Conservation (phyloP, 2,113 vertebrate genomes). For the Setophaga coronata region DNA sequence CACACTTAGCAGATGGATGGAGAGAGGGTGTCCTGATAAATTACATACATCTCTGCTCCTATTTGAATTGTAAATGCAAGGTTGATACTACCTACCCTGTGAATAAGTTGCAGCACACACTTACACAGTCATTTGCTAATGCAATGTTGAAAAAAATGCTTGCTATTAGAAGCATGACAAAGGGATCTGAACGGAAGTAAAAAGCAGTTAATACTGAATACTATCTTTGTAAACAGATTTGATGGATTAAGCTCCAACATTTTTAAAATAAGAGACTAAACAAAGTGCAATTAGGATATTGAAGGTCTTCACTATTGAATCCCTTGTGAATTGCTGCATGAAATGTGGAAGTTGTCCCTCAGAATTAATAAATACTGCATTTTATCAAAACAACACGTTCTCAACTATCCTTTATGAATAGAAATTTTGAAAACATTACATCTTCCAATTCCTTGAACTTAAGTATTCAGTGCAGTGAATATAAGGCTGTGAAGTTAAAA, state of each 20-base stretch:
- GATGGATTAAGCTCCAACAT: background rate
- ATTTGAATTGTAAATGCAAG: conserved; percentile 31
- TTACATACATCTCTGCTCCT: background rate
- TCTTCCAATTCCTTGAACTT: background rate
- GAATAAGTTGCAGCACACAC: background rate
- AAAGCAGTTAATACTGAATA: background rate
- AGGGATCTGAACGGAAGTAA: background rate
- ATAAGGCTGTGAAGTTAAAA: background rate
- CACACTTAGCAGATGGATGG: background rate
- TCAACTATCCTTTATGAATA: background rate
- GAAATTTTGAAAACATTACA: background rate
- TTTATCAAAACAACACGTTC: background rate
- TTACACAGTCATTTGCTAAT: conserved; percentile 19
- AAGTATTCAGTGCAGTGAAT: background rate
- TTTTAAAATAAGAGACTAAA: conserved; percentile 5
- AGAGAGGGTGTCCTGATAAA: background rate
- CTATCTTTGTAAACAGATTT: background rate
- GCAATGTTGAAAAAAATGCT: background rate
- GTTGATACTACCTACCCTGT: conserved; percentile 6
- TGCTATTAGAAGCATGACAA: background rate
- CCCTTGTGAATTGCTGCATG: background rate
- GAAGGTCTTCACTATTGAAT: background rate
- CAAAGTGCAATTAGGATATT: background rate
- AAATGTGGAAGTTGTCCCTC: background rate
- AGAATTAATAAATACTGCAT: background rate